Evolutionary conservation across 2,113 vertebrate genomes (phyloP).

Genomic region (Tupaia chinensis): DNA sequence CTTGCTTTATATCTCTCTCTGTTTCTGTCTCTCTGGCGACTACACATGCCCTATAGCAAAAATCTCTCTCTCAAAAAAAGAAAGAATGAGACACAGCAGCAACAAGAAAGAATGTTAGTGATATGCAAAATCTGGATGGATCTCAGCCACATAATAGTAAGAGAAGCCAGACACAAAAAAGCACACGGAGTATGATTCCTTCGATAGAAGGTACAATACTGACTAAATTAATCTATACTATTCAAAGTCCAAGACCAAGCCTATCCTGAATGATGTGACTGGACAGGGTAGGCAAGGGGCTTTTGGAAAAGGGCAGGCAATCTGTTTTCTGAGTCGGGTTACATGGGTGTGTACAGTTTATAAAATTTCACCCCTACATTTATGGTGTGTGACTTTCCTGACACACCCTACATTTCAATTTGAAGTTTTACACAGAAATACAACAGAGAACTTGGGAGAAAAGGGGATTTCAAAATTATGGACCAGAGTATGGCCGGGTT

Average conservation of each 20-base stretch:
- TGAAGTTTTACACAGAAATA: conserved; percentile 4
- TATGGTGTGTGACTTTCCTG: background rate
- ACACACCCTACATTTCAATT: background rate
- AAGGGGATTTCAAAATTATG: background rate
- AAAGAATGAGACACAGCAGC: background rate
- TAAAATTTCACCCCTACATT: background rate
- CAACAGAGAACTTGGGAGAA: background rate
- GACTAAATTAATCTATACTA: too few species aligned
- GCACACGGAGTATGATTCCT: background rate
- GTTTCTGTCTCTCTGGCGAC: too few species aligned
- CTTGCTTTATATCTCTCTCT: too few species aligned
- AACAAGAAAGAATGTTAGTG: background rate
- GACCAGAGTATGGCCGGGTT: background rate
- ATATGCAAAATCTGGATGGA: background rate
- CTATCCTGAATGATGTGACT: background rate
- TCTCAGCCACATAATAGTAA: background rate
- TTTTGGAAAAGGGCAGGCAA: too few species aligned
- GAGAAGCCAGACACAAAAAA: background rate
- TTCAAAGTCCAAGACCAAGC: background rate
- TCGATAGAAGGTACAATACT: background rate
- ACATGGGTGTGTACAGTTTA: background rate
- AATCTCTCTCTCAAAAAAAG: too few species aligned
- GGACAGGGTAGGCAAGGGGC: background rate
- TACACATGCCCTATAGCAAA: too few species aligned
- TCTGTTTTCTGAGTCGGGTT: background rate